Conservation (phyloP, 64 coral and sea anemone species). For the Porites australiensis region DNA sequence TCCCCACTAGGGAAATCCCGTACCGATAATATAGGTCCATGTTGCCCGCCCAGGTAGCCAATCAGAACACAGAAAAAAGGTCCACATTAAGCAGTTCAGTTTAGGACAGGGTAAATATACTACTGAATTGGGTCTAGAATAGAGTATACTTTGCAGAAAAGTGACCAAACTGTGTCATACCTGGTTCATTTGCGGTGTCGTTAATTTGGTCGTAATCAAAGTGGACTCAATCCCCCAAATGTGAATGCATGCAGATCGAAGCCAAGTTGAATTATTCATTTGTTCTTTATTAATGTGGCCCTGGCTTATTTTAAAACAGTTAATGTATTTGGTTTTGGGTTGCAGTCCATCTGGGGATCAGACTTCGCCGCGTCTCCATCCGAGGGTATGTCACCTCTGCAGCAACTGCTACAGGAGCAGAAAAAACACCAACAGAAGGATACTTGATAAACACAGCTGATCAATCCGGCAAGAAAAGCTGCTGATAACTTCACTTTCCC, state of each 20-base stretch:
- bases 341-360: slow-evolving; percentile 67
- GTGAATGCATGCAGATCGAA: neutral
- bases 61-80: too few species aligned
- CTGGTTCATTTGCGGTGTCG: neutral
- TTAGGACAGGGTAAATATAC: too few species aligned
- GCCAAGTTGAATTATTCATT: neutral
- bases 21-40: too few species aligned
- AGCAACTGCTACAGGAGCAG: slow-evolving; percentile 72
- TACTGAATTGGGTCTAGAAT: too few species aligned
- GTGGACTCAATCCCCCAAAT: neutral
- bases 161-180: too few species aligned
- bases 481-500: slow-evolving; percentile 32
- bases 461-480: neutral
- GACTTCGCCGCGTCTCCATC: slow-evolving; percentile 54
- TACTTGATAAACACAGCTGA: slow-evolving; percentile 33
- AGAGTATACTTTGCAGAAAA: too few species aligned
- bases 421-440: slow-evolving; percentile 68
- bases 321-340: neutral
- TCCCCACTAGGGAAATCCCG: too few species aligned
- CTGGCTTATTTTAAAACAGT: neutral
- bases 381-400: slow-evolving; percentile 68
- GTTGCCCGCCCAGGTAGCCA: too few species aligned
- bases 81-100: too few species aligned
- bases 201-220: neutral
- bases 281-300: neutral